phyloP scores from a whole-genome alignment of 2,797 vertebrate species.

The Hypotaenidia philippensis region DNA sequence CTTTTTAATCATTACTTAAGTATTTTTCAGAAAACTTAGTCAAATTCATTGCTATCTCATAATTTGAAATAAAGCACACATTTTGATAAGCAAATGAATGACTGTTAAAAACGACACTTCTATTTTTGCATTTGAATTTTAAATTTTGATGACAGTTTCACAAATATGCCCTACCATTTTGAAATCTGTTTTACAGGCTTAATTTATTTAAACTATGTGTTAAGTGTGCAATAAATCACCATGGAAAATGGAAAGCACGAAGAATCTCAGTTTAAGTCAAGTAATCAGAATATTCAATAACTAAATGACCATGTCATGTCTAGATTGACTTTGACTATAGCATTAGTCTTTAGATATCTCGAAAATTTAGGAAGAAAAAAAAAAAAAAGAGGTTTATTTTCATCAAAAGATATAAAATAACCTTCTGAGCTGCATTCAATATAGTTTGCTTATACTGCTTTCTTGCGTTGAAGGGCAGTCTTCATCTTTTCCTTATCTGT shows the following conservation, averaged over 20 bases:
- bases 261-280: background rate
- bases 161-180: background rate
- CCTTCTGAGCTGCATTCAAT: background rate
- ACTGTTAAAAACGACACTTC: background rate
- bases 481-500: background rate
- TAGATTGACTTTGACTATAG: background rate
- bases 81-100: background rate
- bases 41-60: background rate
- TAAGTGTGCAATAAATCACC: background rate
- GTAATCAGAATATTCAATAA: background rate
- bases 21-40: background rate
- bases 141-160: background rate
- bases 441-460: background rate
- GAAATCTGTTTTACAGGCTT: background rate
- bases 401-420: background rate
- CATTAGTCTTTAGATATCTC: background rate
- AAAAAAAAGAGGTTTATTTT: background rate
- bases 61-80: background rate
- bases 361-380: background rate
- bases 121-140: background rate
- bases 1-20: background rate
- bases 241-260: background rate
- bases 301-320: background rate
- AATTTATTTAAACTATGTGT: background rate
- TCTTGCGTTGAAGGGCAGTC: background rate